These are phyloP conservation scores for Ara ararauna DNA, from an alignment of 2,797 vertebrate species.

Conservation along the genomic window DNA sequence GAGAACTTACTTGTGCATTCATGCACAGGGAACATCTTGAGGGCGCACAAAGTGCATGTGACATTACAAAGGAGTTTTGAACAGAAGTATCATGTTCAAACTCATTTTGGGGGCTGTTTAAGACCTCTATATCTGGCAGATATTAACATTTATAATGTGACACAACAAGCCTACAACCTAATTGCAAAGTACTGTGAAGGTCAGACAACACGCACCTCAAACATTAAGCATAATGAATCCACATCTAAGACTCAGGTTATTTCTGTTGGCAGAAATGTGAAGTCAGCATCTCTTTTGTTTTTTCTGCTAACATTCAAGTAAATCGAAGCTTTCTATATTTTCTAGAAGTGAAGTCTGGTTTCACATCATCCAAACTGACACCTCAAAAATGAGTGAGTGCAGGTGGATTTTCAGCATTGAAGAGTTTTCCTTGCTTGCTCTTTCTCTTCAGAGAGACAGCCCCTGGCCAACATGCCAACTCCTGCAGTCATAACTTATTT, in stretches of 20 bases:
- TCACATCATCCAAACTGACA: not conserved
- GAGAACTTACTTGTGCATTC: not conserved
- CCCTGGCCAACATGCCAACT: not conserved
- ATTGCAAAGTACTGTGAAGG: not conserved
- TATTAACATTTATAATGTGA: not conserved
- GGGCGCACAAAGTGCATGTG: not conserved
- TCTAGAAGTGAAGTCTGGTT: not conserved
- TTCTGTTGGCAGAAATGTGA: not conserved
- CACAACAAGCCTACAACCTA: not conserved
- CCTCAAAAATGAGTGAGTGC: not conserved
- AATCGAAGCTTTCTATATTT: not conserved
- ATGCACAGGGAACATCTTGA: not conserved
- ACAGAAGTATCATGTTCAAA: not conserved
- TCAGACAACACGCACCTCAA: not conserved
- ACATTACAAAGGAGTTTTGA: not conserved
- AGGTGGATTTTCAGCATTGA: not conserved
- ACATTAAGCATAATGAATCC: not conserved
- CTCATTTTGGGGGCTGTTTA: not conserved
- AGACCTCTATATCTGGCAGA: not conserved
- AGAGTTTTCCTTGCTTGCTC: not conserved
- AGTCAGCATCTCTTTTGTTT: not conserved
- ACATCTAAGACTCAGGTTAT: not conserved
- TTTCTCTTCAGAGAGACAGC: not conserved
- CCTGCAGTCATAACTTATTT: constrained; percentile 19
- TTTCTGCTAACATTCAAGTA: not conserved